phyloP scores from a whole-genome alignment of 2,113 vertebrate species.

The Alouatta palliata region DNA sequence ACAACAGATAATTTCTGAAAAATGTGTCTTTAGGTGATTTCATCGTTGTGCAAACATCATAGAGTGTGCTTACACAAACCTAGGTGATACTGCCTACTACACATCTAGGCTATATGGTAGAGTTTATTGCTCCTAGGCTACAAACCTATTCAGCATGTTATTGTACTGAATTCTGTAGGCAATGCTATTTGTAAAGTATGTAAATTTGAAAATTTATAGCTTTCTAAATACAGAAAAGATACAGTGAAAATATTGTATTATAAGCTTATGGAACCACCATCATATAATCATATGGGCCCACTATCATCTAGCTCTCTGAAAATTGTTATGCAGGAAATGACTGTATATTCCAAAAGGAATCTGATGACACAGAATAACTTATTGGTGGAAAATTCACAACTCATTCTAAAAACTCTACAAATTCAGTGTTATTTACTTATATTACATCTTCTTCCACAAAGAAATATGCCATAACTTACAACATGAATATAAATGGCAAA shows the following conservation, averaged over 20 bases:
- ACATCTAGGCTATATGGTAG: background rate
- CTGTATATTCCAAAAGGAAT: background rate
- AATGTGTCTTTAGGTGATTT: background rate
- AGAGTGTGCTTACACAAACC: background rate
- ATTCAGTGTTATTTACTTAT: conserved; percentile 14
- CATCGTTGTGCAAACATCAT: background rate
- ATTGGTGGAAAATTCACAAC: background rate
- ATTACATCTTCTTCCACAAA: conserved; percentile 7
- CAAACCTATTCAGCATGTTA: background rate
- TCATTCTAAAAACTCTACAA: background rate
- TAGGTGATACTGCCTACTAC: background rate
- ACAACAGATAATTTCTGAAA: background rate
- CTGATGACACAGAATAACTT: background rate
- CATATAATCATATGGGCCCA: background rate
- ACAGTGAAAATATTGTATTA: background rate
- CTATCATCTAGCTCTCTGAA: background rate
- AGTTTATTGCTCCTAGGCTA: background rate
- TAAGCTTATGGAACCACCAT: background rate
- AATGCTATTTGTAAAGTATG: too few species aligned
- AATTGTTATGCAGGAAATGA: background rate
- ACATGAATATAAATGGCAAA: background rate
- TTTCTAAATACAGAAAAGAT: background rate
- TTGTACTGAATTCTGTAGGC: background rate
- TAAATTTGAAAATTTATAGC: too few species aligned
- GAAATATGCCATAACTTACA: background rate